These are phyloP conservation scores for Bombus affinis DNA, from an alignment of 1,140 invertebrate genomes.

Conservation along the genomic window DNA sequence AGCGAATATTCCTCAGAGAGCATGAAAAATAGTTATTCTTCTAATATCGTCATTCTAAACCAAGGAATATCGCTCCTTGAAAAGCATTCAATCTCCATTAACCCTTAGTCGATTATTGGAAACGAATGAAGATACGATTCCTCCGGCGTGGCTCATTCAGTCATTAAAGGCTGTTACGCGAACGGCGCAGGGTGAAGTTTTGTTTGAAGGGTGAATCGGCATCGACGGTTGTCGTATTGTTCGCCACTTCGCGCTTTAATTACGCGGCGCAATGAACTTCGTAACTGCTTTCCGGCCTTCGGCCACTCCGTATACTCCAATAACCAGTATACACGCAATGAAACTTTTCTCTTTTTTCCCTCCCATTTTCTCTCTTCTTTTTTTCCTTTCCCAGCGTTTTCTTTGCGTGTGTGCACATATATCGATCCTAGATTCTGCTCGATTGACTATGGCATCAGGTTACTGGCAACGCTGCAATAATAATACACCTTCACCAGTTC, in stretches of 20 bases:
- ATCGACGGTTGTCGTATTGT: constrained; percentile 37
- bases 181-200: constrained; percentile 25
- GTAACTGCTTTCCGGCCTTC: constrained; percentile 27
- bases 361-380: not conserved
- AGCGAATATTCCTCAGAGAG: not conserved
- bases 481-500: constrained; percentile 34
- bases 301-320: not conserved
- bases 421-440: constrained; percentile 31
- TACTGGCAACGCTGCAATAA: constrained; percentile 20
- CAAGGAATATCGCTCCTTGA: too few relatives aligned
- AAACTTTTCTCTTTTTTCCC: not conserved
- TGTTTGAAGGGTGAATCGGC: constrained; percentile 13
- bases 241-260: constrained; percentile 44
- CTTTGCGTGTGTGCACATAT: not conserved
- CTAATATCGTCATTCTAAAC: not conserved
- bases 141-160: not conserved
- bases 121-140: not conserved
- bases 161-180: constrained; percentile 28
- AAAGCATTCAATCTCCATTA: not conserved
- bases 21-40: not conserved
- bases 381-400: not conserved
- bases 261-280: constrained; percentile 45
- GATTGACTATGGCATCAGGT: constrained; percentile 32
- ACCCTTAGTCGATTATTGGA: not conserved
- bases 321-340: not conserved